These are phyloP conservation scores for Lycaena phlaeas DNA, from an alignment of 2,888 invertebrate genomes.

Conservation along the genomic window DNA sequence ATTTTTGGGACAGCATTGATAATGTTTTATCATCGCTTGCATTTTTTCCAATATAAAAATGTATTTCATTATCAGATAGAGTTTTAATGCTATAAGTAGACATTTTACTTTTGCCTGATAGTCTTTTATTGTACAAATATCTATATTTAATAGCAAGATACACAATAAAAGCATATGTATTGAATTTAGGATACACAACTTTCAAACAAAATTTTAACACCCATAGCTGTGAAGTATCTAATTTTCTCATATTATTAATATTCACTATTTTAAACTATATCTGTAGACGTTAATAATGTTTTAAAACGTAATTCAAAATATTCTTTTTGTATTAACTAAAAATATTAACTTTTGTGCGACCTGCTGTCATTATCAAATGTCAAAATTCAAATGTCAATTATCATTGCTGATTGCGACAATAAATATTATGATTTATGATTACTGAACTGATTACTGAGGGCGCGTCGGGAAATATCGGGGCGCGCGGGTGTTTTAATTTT, in stretches of 20 bases:
- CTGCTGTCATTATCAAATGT: too few relatives aligned
- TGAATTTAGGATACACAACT: constrained; percentile 63
- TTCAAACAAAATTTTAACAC: constrained; percentile 60
- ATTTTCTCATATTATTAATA: constrained; percentile 46
- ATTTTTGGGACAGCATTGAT: constrained; percentile 43
- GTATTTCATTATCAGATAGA: constrained; percentile 34
- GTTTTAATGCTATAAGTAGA: constrained; percentile 39
- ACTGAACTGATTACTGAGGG: too few relatives aligned
- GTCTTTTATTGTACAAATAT: constrained; percentile 35
- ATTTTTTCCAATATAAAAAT: constrained; percentile 32
- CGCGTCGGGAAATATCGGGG: too few relatives aligned
- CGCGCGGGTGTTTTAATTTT: too few relatives aligned
- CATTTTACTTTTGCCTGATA: constrained; percentile 28
- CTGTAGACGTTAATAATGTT: too few relatives aligned
- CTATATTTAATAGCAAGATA: constrained; percentile 57
- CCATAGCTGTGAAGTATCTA: constrained; percentile 46
- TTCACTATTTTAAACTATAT: too few relatives aligned
- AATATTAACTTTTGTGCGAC: too few relatives aligned
- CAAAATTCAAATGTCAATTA: too few relatives aligned
- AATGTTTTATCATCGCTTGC: constrained; percentile 35
- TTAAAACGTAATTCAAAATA: too few relatives aligned
- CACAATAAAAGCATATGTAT: constrained; percentile 50
- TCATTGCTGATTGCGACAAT: too few relatives aligned
- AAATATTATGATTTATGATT: too few relatives aligned
- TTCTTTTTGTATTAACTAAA: too few relatives aligned